Percentiles rank a stretch among this genome's conserved stretches.
Conservation (phyloP, 2,113 vertebrate species). For the Sapayoa aenigma region DNA sequence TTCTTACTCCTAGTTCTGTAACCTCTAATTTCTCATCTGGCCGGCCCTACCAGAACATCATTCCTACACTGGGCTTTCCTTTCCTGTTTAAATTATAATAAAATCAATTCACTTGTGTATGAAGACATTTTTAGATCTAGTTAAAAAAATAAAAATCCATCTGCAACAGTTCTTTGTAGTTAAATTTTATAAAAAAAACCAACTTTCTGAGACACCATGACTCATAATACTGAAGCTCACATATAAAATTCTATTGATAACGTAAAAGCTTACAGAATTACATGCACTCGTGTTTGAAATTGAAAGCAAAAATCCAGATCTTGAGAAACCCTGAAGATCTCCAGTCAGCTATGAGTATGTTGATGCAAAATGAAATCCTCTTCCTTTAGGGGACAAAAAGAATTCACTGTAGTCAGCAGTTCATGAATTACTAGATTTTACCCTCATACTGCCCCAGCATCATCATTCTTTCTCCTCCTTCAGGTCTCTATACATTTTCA, state of each 20-base stretch:
- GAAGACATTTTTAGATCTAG: background rate
- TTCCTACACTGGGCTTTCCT: background rate
- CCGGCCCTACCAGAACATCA: background rate
- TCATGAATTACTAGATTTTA: background rate
- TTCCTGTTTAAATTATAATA: background rate
- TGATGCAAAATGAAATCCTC: background rate
- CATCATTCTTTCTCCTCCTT: background rate
- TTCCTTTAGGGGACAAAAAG: background rate
- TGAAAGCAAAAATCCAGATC: background rate
- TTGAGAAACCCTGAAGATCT: background rate
- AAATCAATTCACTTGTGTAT: background rate
- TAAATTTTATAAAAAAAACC: background rate
- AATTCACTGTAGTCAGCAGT: background rate
- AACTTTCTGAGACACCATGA: background rate
- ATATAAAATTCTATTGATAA: background rate
- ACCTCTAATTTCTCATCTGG: conserved; percentile 29
- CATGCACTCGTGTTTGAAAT: background rate
- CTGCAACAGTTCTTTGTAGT: background rate
- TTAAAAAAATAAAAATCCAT: background rate
- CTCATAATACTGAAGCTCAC: background rate
- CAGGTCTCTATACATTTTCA: background rate
- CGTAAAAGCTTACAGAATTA: background rate
- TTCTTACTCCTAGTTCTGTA: background rate
- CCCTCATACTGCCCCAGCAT: background rate
- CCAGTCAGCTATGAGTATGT: background rate